Percentiles rank a stretch among this genome's conserved stretches.
These are phyloP conservation scores for Caenorhabditis brenneri DNA, from an alignment of 1,140 invertebrate species.

Conservation along the genomic window DNA sequence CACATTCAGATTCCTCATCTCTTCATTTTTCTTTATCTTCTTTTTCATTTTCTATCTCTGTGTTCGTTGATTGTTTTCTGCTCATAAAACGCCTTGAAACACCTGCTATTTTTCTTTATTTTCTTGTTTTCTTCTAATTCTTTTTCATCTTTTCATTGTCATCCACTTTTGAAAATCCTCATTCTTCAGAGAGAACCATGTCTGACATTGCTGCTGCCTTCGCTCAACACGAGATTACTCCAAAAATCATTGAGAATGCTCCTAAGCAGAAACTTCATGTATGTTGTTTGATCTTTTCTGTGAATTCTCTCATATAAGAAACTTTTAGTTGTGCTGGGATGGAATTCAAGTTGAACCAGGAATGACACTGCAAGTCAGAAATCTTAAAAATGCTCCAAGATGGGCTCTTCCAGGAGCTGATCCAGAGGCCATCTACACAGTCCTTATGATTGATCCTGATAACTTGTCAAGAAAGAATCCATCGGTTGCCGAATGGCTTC, in stretches of 20 bases:
- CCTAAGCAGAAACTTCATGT: conserved; percentile 66
- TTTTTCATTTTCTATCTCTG: too few relatives aligned
- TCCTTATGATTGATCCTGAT: conserved; percentile 71
- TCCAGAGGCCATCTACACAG: conserved; percentile 66
- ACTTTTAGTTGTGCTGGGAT: conserved; percentile 64
- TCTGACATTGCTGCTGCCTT: conserved; percentile 64
- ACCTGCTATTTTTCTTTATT: conserved; percentile 33
- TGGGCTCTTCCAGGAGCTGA: conserved; percentile 67
- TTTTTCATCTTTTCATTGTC: neutral
- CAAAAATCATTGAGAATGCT: conserved; percentile 63
- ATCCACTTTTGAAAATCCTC: neutral
- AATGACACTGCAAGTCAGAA: conserved; percentile 61
- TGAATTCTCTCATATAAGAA: neutral
- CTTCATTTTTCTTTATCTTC: neutral
- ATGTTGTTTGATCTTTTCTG: conserved; percentile 16
- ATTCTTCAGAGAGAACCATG: conserved; percentile 51
- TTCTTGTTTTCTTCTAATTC: neutral
- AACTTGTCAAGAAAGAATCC: conserved; percentile 70
- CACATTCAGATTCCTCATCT: neutral
- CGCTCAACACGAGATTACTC: conserved; percentile 64
- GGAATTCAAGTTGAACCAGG: conserved; percentile 69
- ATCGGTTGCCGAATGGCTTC: conserved; percentile 70
- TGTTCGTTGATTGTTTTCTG: neutral
- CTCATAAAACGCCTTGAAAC: conserved; percentile 29
- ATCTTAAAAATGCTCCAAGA: conserved; percentile 70